Percentiles rank a stretch among this genome's conserved stretches.
These are phyloP conservation scores for Leptothorax acervorum DNA, from an alignment of 2,888 invertebrate genomes.

Conservation along the genomic window DNA sequence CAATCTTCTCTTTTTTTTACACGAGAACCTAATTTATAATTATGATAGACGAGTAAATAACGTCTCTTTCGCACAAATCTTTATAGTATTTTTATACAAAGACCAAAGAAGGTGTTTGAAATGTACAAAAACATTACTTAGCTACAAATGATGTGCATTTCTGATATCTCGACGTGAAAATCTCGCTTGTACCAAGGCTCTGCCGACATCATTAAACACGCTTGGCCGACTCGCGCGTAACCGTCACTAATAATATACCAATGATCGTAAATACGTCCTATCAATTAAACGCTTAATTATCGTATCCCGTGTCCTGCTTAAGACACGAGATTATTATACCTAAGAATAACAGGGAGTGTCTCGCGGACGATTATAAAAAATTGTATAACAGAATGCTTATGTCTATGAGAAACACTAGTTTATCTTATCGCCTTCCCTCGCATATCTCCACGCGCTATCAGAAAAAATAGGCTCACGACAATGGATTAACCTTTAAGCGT, in stretches of 20 bases:
- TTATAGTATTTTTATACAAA: not conserved
- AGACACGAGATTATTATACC: conserved; percentile 29
- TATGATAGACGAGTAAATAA: not conserved
- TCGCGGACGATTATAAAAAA: conserved; percentile 27
- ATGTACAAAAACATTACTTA: conserved; percentile 44
- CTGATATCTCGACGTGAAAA: conserved; percentile 37
- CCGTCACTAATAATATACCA: conserved; percentile 38
- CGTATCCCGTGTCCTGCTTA: not conserved
- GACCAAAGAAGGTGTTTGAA: not conserved
- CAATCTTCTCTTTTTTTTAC: not conserved
- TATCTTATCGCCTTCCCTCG: conserved; percentile 18
- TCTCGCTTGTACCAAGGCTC: conserved; percentile 25
- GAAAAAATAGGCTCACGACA: conserved; percentile 42
- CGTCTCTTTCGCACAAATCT: not conserved
- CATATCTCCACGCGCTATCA: conserved; percentile 41
- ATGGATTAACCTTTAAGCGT: conserved; percentile 44
- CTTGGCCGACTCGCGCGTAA: conserved; percentile 1
- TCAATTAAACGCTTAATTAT: conserved; percentile 44
- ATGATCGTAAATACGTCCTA: conserved; percentile 28
- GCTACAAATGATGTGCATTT: conserved; percentile 30
- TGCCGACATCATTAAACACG: conserved; percentile 1
- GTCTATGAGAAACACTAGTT: conserved; percentile 28
- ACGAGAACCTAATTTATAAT: not conserved
- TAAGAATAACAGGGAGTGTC: conserved; percentile 40
- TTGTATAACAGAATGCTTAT: conserved; percentile 24